These are phyloP conservation scores for Andrena cerasifolii DNA, from an alignment of 1,140 invertebrate species.

Conservation along the genomic window DNA sequence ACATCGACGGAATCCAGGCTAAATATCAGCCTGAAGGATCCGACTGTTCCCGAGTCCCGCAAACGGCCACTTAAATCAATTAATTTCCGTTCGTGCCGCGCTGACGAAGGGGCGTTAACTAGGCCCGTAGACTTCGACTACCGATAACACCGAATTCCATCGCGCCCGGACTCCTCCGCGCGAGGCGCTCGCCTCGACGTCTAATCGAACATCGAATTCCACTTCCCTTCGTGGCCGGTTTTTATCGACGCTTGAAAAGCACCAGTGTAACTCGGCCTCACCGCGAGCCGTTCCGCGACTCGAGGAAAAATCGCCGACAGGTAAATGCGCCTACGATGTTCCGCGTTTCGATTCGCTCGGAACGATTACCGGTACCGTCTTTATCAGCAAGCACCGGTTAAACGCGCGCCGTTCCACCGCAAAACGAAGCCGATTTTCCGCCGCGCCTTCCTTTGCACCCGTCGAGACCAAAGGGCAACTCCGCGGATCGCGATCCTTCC, in stretches of 20 bases:
- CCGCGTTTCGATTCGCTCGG: conserved; percentile 5
- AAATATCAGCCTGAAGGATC: conserved; percentile 2
- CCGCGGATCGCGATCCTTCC: conserved; percentile 1
- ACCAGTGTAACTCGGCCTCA: neutral
- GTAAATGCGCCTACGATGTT: conserved; percentile 35
- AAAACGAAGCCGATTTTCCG: conserved; percentile 40
- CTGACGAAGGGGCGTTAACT: conserved; percentile 33
- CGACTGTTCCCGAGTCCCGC: neutral
- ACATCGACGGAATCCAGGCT: neutral
- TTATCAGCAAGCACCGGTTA: neutral
- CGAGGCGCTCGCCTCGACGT: neutral
- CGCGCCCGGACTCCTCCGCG: conserved; percentile 1
- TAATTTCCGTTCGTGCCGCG: conserved; percentile 19
- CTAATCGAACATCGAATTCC: conserved; percentile 43
- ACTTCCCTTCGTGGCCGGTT: conserved; percentile 27
- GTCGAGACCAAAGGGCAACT: neutral
- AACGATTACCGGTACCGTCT: conserved; percentile 18
- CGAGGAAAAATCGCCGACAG: conserved; percentile 26
- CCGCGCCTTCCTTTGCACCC: neutral
- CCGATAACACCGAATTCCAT: conserved; percentile 44
- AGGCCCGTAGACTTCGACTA: neutral
- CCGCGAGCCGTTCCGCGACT: conserved; percentile 17
- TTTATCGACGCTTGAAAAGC: conserved; percentile 12
- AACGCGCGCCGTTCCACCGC: conserved; percentile 1
- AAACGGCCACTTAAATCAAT: conserved; percentile 37